Evolutionary conservation across 2,797 vertebrate species (phyloP).

Genomic region (Acipenser transmontanus): DNA sequence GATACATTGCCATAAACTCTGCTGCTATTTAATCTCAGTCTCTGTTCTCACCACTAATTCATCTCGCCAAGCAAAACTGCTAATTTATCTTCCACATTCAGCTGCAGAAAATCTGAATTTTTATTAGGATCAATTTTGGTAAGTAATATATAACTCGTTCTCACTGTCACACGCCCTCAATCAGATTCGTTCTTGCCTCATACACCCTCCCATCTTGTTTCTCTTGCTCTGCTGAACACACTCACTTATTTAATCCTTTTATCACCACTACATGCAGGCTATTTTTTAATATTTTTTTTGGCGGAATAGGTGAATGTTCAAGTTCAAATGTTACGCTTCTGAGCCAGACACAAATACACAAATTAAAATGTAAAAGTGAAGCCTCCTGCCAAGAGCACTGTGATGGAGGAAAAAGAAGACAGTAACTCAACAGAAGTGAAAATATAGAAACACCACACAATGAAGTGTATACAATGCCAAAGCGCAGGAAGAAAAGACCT

Average conservation of each 20-base stretch:
- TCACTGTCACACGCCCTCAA: not conserved
- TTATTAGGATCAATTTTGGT: conserved; percentile 2
- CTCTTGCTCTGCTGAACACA: not conserved
- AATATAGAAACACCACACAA: too few relatives aligned
- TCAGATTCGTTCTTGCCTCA: not conserved
- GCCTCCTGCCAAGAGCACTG: too few relatives aligned
- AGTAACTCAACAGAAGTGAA: too few relatives aligned
- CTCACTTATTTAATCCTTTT: not conserved
- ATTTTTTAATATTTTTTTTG: not conserved
- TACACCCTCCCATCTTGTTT: not conserved
- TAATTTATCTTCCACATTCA: not conserved
- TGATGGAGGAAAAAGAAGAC: too few relatives aligned
- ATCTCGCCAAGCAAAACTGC: not conserved
- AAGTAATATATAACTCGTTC: not conserved
- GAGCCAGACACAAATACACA: too few relatives aligned
- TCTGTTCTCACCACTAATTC: not conserved
- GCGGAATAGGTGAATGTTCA: conserved; percentile 12
- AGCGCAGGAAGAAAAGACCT: too few relatives aligned
- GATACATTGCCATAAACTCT: not conserved
- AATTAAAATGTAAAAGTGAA: too few relatives aligned
- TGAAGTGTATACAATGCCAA: too few relatives aligned
- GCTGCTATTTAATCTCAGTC: not conserved
- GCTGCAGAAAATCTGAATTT: not conserved
- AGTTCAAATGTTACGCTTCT: too few relatives aligned
- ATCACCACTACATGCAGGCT: not conserved